Conservation (phyloP, 2,888 invertebrate genomes). For the Sisyra terminalis region DNA sequence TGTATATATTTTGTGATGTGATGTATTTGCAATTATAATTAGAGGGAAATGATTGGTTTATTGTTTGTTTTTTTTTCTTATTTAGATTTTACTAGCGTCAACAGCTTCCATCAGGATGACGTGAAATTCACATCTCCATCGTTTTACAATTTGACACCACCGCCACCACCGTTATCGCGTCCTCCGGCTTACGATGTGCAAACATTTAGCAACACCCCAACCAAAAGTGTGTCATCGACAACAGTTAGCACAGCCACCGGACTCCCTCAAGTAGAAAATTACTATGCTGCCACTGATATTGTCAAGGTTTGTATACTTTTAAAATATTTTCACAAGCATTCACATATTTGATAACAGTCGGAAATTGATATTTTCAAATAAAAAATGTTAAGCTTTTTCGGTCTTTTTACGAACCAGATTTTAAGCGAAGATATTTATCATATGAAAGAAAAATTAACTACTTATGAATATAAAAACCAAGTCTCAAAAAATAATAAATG, state of each 20-base stretch:
- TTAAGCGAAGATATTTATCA: no score
- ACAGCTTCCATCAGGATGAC: slow-evolving; percentile 34
- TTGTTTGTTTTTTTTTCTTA: slow-evolving; percentile 7
- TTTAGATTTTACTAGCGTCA: slow-evolving; percentile 35
- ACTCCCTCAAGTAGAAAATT: slow-evolving; percentile 31
- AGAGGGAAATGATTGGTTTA: background rate
- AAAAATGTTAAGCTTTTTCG: background rate
- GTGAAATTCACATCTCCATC: slow-evolving; percentile 33
- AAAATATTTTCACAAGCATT: background rate
- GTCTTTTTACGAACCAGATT: no score
- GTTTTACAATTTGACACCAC: slow-evolving; percentile 33
- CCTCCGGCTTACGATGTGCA: slow-evolving; percentile 30
- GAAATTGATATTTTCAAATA: background rate
- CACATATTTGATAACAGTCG: background rate
- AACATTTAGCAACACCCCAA: slow-evolving; percentile 20
- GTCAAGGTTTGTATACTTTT: slow-evolving; percentile 35
- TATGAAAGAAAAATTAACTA: no score
- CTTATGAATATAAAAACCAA: no score
- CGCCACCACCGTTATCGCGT: slow-evolving; percentile 28
- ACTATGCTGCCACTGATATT: slow-evolving; percentile 67
- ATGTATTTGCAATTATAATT: background rate
- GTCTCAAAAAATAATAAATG: no score
- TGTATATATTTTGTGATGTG: no score
- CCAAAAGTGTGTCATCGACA: slow-evolving; percentile 15
- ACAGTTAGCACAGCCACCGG: slow-evolving; percentile 14